Base-by-base conservation (phyloP, 2,888 invertebrate genomes). In the Papilio elwesi region DNA sequence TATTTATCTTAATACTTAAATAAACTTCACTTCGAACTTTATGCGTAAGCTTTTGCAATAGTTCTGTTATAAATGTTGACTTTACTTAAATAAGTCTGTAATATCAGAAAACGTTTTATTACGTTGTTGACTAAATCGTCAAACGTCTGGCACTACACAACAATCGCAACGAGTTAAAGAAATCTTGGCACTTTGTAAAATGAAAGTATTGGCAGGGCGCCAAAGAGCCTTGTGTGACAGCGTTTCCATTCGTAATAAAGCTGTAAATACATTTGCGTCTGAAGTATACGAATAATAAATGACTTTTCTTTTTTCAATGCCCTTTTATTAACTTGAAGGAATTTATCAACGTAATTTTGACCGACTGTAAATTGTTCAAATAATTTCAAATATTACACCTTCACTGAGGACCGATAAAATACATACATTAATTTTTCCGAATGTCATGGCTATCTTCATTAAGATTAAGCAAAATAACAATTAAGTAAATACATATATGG, bases 101-200 rank as follows among this genome's bases (percentile, higher is more conserved):
- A n/a, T 51, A 59, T 38, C 36, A 59, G 38, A 38, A 59, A 59
- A 59, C 59, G 59, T 38, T 59, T 59, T 59, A 59, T 59, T 59
- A 59, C 13, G 59, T 59, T 59, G 59, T 59, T 59, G 59, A 59
- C 59, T 59, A 59, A 59, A 59, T 59, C 43, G 43, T 43, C 59
- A 59, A 59, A n/a, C 38, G 59, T 59, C 57, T 59, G 59, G 4
- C 36, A 57, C 57, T 59, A 59, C 59, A 59, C 59, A 43, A 43
- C 43, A 59, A 59, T 59, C 38, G 38, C 36, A 59, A 59, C 38
- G 59, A 59, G 36, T 59, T 59, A 59, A 59, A 59, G 59, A 59
- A 59, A 38, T 38, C 59, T 59, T 59, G 59, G 59, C 59, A 59
- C 59, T 59, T 59, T 59, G 59, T 59, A 59, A 57, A 59, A 59